Evolutionary conservation across 1,140 invertebrate species (phyloP).

Genomic region (Papilio polytes): DNA sequence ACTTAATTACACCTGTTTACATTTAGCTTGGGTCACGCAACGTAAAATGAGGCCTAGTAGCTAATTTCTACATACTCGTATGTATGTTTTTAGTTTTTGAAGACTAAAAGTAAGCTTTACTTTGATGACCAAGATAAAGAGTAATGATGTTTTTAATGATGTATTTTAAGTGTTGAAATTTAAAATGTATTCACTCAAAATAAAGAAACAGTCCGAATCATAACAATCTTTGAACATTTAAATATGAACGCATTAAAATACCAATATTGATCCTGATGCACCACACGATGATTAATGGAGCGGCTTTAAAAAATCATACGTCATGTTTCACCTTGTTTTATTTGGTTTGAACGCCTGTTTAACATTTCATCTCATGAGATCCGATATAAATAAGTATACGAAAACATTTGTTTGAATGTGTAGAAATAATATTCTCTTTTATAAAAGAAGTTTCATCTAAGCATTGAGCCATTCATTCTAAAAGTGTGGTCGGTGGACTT

Average conservation of each 20-base stretch:
- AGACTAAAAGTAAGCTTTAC: too few relatives aligned
- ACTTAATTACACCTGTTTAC: slow-evolving; percentile 28
- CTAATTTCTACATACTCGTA: background rate
- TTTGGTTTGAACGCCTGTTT: background rate
- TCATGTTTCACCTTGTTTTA: background rate
- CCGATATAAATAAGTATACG: background rate
- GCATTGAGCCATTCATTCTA: too few relatives aligned
- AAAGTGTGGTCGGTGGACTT: too few relatives aligned
- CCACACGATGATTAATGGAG: background rate
- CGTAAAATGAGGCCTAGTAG: slow-evolving; percentile 6
- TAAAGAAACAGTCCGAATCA: too few relatives aligned
- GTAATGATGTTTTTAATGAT: too few relatives aligned
- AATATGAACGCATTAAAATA: slow-evolving; percentile 1
- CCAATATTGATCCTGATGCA: slow-evolving; percentile 18
- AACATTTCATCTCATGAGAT: background rate
- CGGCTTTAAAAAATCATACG: slow-evolving; percentile 9
- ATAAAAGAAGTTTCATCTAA: too few relatives aligned
- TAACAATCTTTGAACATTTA: background rate
- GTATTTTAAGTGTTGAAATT: background rate
- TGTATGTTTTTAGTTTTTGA: background rate
- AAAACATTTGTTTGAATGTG: background rate
- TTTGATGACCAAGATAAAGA: background rate
- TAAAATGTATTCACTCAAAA: background rate
- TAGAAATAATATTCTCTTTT: too few relatives aligned
- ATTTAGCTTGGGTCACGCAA: slow-evolving; percentile 4